Evolutionary conservation across 2,797 vertebrate species (phyloP).

Genomic region (Oreochromis grahami): DNA sequence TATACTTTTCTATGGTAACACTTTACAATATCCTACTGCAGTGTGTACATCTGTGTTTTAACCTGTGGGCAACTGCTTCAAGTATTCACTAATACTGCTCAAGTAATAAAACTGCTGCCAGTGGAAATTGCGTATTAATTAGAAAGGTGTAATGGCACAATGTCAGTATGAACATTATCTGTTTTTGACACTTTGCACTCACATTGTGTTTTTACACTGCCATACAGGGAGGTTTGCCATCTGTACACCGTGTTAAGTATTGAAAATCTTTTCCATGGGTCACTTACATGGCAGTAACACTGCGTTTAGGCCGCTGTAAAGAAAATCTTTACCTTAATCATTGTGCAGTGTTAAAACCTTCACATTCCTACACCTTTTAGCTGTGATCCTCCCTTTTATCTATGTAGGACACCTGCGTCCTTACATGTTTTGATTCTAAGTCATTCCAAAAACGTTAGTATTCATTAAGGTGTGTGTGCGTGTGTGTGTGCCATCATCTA

Average conservation of each 20-base stretch:
- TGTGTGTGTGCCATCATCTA: neutral
- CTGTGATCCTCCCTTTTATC: constrained; percentile 12
- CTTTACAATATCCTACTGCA: constrained; percentile 33
- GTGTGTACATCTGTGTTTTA: constrained; percentile 10
- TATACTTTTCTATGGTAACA: constrained; percentile 1
- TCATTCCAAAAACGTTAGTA: constrained; percentile 41
- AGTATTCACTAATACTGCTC: constrained; percentile 38
- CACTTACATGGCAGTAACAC: neutral
- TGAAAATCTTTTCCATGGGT: constrained; percentile 11
- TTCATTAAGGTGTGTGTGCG: neutral
- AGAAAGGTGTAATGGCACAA: constrained; percentile 37
- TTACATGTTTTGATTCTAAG: constrained; percentile 9
- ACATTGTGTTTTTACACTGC: constrained; percentile 37
- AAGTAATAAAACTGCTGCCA: constrained; percentile 32
- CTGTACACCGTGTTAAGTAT: constrained; percentile 38
- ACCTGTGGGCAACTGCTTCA: constrained; percentile 27
- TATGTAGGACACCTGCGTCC: constrained; percentile 2
- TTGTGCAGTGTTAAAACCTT: constrained; percentile 27
- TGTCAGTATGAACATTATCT: constrained; percentile 23
- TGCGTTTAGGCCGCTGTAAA: constrained; percentile 21
- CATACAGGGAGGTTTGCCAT: neutral
- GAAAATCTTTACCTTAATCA: constrained; percentile 10
- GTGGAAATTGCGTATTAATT: neutral
- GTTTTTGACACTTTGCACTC: constrained; percentile 39
- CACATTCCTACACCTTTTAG: constrained; percentile 40